Evolutionary conservation across 2,113 vertebrate genomes (phyloP), one percentile per base, ranked within the genome.

Genomic region (Petaurus breviceps): DNA sequence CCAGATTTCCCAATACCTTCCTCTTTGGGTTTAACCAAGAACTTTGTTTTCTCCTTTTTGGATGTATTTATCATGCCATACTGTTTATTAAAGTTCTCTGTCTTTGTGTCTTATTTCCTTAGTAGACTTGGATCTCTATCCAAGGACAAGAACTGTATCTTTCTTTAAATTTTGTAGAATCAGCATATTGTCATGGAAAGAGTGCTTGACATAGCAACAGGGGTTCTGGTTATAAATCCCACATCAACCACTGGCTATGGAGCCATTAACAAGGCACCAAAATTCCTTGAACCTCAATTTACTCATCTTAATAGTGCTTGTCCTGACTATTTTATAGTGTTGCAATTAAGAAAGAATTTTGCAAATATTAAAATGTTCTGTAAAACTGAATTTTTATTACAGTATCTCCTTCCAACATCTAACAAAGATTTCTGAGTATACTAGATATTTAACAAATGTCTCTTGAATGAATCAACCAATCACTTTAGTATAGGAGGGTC

Each of bases 401-500:
- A 8, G 68, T 84, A 43, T 84, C 16, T 84, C 19, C n/a, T 43
- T 43, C 37, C 68, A 43, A 43, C 2, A 77, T 43, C 37, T 77
- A 77, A 77, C 6, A 77, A 8, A 77, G 37, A 6, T 77, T 5
- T 84, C 16, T 84, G 68, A n/a, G n/a, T 84, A 43, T 4, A 19
- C 37, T 43, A 68, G 55, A 68, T 68, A 37, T 68, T 31, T 37
- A 84, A 84, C n/a, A 84, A 84, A 84, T 84, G 7, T 23, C n/a
- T 43, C 68, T 84, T 22, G n/a, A 84, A 43, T 84, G 68, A 84
- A 84, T 43, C n/a, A 84, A 68, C 28, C 57, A 61, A 22, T 43
- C 61, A 91, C 90, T 94, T 96, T 51, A 91, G 93, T 68, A 68
- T 25, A 92, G 23, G 2, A 95, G 90, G 53, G 26, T 4, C 89